A percentile compares a stretch with the other conserved stretches of the same genome.
These are phyloP conservation scores for Mamestra configurata DNA, from an alignment of 1,140 invertebrate genomes.

Conservation along the genomic window DNA sequence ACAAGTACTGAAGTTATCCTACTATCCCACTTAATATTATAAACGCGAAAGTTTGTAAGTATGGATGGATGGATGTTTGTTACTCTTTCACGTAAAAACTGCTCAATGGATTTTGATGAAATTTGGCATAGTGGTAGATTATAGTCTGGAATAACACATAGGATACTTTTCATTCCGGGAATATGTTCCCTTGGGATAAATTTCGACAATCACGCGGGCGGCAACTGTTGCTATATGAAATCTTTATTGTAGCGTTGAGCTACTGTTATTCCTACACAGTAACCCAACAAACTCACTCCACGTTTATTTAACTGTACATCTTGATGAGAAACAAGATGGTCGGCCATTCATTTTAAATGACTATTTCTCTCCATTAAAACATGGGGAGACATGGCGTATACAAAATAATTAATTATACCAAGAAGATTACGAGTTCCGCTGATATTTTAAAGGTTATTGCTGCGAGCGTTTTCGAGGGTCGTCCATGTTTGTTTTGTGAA, in stretches of 20 bases:
- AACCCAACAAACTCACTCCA: slow-evolving; percentile 58
- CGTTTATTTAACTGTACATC: slow-evolving; percentile 74
- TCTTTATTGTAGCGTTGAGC: neutral
- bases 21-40: no score
- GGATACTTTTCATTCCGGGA: no score
- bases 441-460: slow-evolving; percentile 58
- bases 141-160: no score
- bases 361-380: slow-evolving; percentile 73
- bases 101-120: no score
- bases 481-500: neutral
- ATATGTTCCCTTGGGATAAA: no score
- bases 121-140: no score
- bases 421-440: slow-evolving; percentile 60
- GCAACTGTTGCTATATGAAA: no score
- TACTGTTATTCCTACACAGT: slow-evolving; percentile 4
- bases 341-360: slow-evolving; percentile 79
- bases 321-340: slow-evolving; percentile 79
- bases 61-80: no score
- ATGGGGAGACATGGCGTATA: slow-evolving; percentile 68
- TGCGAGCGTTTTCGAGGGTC: slow-evolving; percentile 3
- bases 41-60: no score
- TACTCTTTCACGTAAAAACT: no score
- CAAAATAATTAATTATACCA: slow-evolving; percentile 79
- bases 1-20: no score
- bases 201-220: no score